These are phyloP conservation scores for Taphrorychus bicolor DNA, from an alignment of 2,888 invertebrate species.

Conservation along the genomic window DNA sequence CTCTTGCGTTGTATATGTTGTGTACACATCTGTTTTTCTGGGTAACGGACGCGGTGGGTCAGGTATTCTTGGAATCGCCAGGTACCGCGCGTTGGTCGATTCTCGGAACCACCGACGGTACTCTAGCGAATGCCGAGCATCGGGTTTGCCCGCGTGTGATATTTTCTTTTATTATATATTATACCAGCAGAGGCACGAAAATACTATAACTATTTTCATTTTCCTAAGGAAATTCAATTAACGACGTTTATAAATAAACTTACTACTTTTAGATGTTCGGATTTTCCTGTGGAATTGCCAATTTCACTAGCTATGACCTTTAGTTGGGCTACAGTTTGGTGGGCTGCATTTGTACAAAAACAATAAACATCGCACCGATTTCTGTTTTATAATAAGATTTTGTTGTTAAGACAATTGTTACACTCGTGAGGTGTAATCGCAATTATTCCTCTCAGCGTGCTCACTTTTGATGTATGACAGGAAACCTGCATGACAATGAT, in stretches of 20 bases:
- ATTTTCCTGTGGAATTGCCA: not conserved
- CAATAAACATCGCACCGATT: not conserved
- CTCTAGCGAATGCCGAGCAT: not conserved
- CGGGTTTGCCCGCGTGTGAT: constrained; percentile 2
- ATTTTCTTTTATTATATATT: not conserved
- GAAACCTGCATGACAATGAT: no score
- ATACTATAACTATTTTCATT: not conserved
- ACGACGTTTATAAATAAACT: not conserved
- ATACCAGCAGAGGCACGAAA: no score
- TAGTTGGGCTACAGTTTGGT: not conserved
- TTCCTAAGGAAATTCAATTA: not conserved
- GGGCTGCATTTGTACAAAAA: not conserved
- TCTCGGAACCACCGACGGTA: constrained; percentile 39
- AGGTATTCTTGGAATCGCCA: constrained; percentile 45
- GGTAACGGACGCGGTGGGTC: constrained; percentile 19
- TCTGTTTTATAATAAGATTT: not conserved
- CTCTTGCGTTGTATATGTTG: no score
- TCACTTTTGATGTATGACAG: no score
- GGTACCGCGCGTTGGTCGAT: constrained; percentile 43
- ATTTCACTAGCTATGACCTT: not conserved
- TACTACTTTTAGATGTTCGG: not conserved
- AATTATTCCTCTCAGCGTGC: not conserved
- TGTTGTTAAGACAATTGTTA: not conserved
- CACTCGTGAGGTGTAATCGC: not conserved
- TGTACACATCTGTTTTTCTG: constrained; percentile 35